phyloP scores from a whole-genome alignment of 2,888 invertebrate species.

The Willowsia nigromaculata region DNA sequence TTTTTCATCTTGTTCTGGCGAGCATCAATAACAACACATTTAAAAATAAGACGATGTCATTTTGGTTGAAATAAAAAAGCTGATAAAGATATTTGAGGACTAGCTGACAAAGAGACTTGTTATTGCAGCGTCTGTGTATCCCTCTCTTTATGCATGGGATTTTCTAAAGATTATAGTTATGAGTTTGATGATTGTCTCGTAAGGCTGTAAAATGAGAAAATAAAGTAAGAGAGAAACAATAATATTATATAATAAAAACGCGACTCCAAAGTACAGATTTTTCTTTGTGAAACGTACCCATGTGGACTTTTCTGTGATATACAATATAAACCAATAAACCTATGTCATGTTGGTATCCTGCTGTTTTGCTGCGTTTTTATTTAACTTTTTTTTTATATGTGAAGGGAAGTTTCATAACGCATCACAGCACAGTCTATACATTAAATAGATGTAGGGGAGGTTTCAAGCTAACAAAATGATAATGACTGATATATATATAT shows the following conservation, averaged over 20 bases:
- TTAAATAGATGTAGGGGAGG: background rate
- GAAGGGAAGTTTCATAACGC: slow-evolving; percentile 1
- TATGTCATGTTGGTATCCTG: slow-evolving; percentile 28
- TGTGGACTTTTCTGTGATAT: too few relatives aligned
- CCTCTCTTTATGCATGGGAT: background rate
- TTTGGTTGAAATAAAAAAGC: background rate
- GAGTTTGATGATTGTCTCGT: slow-evolving; percentile 57
- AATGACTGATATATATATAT: background rate
- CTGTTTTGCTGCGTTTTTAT: slow-evolving; percentile 35
- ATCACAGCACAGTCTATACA: background rate
- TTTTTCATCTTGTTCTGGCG: slow-evolving; percentile 39
- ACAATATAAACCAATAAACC: too few relatives aligned
- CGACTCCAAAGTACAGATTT: slow-evolving; percentile 18
- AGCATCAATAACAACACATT: slow-evolving; percentile 26
- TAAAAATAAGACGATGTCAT: slow-evolving; percentile 24
- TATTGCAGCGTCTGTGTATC: background rate
- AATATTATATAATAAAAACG: background rate
- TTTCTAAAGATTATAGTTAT: slow-evolving; percentile 66
- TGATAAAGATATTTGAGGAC: slow-evolving; percentile 1
- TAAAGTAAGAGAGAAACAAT: slow-evolving; percentile 49
- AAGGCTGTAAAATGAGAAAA: slow-evolving; percentile 68
- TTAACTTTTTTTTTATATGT: background rate
- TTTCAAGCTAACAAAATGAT: background rate
- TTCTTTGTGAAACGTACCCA: background rate
- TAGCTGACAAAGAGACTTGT: background rate